Evolutionary conservation across 2,113 vertebrate species (phyloP), one percentile per base, ranked within the genome.

Genomic region (Catharus bicknelli): DNA sequence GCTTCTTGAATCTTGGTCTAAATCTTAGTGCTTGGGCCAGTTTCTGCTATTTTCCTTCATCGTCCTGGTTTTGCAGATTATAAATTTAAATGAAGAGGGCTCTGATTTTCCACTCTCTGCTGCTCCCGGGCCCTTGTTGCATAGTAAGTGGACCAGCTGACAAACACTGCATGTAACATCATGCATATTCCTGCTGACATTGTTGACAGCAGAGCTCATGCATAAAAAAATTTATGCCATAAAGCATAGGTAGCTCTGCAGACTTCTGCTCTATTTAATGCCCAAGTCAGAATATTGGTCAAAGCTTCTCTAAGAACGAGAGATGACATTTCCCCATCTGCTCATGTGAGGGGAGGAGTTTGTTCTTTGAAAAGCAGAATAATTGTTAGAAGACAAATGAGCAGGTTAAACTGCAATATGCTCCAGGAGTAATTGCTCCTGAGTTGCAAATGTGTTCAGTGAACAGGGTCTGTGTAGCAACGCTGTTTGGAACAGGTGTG

Each of bases 211-310:
- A 89, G 95, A 94, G 84, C 93, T 96, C 94, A 96, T 94, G 94
- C 81, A 95, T 94, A 62, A 95, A 94, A 88, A 91, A 89, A 79
- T 11, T 18, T 20, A 78, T 40, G 86, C 75, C 66, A 69, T 92
- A 91, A 92, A 96, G 78, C 63, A 67, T 69, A 96, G 90, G 95
- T 95, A 96, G 73, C 48, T 90, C 57, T 59, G 57, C 53, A 70
- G 93, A 91, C 90, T 96, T 95, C 95, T 96, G 94, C 95, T 95
- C 94, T 95, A 94, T 94, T 96, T 96, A 95, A 72, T 88, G 87
- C 91, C 57, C 47, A 91, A 88, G 59, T 87, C 75, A 91, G 67
- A 93, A 89, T 45, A 79, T 38, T 92, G 91, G 94, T 95, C 84
- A 95, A 85, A 94, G 82, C 78, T 92, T 30, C 55, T 92, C n/a